phyloP scores from a whole-genome alignment of 2,797 vertebrate species.

The Pseudochirops corinnae region DNA sequence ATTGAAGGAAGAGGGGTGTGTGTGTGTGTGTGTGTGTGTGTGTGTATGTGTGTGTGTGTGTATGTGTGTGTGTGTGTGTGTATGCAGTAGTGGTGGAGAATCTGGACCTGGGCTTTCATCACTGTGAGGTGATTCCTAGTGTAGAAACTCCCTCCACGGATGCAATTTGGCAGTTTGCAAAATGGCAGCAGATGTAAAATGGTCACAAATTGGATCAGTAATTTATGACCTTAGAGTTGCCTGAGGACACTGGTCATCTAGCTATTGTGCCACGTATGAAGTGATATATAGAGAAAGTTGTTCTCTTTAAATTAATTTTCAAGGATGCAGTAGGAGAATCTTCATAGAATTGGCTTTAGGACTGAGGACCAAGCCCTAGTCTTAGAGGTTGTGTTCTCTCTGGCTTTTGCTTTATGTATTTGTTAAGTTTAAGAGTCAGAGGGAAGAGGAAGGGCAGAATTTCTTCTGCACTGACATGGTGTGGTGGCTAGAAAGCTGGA shows the following conservation, averaged over 20 bases:
- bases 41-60: not conserved
- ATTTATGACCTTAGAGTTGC: not conserved
- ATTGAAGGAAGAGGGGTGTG: conserved; percentile 42
- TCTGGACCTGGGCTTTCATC: not conserved
- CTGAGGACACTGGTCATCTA: not conserved
- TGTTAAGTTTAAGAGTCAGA: not conserved
- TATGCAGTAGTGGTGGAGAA: not conserved
- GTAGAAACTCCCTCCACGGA: not conserved
- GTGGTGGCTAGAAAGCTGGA: not conserved
- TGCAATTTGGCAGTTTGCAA: not conserved
- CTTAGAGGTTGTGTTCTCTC: not conserved
- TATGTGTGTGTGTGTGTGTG: too few species aligned
- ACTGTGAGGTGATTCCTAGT: not conserved
- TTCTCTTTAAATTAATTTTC: not conserved
- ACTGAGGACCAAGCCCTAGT: too few species aligned
- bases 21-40: not conserved
- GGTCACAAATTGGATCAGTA: not conserved
- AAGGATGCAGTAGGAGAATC: not conserved
- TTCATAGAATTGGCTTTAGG: not conserved
- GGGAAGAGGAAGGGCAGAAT: not conserved
- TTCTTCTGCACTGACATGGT: not conserved
- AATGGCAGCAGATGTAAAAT: too few species aligned
- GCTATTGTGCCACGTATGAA: not conserved
- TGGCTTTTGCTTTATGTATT: not conserved
- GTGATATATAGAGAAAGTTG: not conserved